Conservation (phyloP, 2,797 vertebrate genomes). For the Acanthurus tractus region DNA sequence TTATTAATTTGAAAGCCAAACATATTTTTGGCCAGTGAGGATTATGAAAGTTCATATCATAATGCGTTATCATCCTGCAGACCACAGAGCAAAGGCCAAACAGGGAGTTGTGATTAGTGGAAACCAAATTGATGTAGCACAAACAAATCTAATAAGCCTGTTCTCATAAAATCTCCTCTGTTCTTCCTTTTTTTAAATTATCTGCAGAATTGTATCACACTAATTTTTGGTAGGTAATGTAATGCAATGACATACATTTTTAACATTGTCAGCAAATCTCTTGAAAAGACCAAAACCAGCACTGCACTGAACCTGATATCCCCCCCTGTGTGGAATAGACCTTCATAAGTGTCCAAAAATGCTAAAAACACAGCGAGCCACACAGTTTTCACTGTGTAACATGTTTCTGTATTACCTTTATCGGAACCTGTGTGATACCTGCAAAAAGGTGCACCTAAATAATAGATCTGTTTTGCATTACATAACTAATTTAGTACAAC, state of each 20-base stretch:
- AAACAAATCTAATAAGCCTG: conserved; percentile 42
- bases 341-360: background rate
- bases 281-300: conserved; percentile 28
- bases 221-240: background rate
- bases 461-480: too few relatives aligned
- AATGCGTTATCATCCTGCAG: conserved; percentile 18
- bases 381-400: background rate
- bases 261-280: conserved; percentile 15
- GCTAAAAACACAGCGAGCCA: background rate
- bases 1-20: conserved; percentile 21
- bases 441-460: too few relatives aligned
- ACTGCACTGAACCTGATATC: background rate
- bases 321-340: background rate
- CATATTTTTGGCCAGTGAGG: background rate
- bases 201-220: conserved; percentile 17
- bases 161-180: conserved; percentile 1
- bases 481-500: too few relatives aligned
- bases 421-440: too few relatives aligned
- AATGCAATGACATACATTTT: conserved; percentile 5
- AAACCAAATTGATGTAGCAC: conserved; percentile 27
- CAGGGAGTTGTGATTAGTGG: background rate
- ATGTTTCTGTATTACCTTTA: background rate
- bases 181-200: background rate
- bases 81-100: conserved; percentile 28
- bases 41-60: conserved; percentile 23